Base-by-base conservation (phyloP, 2,888 invertebrate species). In the Hyposoter didymator region DNA sequence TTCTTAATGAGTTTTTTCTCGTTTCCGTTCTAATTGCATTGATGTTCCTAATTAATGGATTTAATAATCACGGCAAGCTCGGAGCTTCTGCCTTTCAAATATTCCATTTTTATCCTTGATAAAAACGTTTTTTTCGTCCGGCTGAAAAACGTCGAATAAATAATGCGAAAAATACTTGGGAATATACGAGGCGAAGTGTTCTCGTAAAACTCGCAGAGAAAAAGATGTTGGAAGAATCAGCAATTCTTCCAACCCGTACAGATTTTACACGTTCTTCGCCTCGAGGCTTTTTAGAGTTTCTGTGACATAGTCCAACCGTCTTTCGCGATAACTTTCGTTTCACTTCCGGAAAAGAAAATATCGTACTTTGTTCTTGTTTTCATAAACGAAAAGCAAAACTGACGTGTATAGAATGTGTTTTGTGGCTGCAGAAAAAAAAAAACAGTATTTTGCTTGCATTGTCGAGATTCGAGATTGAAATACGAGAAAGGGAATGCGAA, bases 221-320 rank as follows among this genome's bases (percentile, higher is more conserved):
- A 66, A 75, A 69, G n/a, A 35, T 14, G 19, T 19, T 59, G 59
- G 19, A 35, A 35, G 66, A 35, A 66, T 66, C 35, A 43, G n/a
- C 66, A n/a, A 32, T 70, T 28, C 32, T 17, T 28, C 32, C 47
- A 47, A 69, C 17, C 22, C 28, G 10, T 84, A 64, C 14, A 39
- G 80, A 76, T 35, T 70, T 78, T 73, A 67, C 72, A 78, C 72
- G 70, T 74, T 72, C n/a, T 12, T 59, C 32, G 28, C 59, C 39
- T 73, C 66, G 28, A 66, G 52, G 39, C 32, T 64, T 83, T 83
- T 83, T 74, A 84, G 74, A 78, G 49, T 69, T 74, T 22, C 59
- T 74, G 78, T 79, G 69, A 84, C 79, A 69, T 45, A 28, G 17
- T 62, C 32, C 43, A 19, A 43, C 32, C 17, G 32, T 4, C 47